Conservation (phyloP, 2,113 vertebrate species). For the Rhinolophus ferrumequinum region DNA sequence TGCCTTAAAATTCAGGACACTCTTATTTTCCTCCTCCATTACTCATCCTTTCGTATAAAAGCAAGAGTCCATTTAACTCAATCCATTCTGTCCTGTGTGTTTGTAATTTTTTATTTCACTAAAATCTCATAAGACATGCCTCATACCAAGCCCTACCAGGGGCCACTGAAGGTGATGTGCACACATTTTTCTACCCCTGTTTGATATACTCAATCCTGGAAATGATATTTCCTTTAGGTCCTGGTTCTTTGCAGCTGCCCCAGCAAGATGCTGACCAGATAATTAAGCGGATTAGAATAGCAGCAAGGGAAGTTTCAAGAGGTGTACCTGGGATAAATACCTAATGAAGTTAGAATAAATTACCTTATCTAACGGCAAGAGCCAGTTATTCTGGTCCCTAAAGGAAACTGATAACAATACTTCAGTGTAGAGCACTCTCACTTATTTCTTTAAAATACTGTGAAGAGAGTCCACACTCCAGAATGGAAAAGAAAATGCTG, state of each 20-base stretch:
- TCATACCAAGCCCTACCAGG: neutral
- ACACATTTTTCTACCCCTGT: neutral
- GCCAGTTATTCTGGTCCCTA: neutral
- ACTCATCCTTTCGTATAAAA: neutral
- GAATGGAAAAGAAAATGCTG: neutral
- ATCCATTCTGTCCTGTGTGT: neutral
- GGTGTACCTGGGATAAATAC: neutral
- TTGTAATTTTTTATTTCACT: neutral
- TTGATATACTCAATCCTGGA: neutral
- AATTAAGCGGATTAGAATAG: neutral
- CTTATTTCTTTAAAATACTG: neutral
- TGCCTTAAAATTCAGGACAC: neutral
- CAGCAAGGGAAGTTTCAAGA: neutral
- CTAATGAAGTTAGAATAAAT: neutral
- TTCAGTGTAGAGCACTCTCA: neutral
- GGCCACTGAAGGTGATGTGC: neutral
- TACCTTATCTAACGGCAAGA: neutral
- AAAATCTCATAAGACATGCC: neutral
- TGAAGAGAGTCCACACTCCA: neutral
- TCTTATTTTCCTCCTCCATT: neutral
- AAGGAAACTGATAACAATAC: neutral
- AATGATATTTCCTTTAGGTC: neutral
- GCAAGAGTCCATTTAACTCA: neutral
- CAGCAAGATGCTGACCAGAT: neutral
- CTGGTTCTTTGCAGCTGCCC: neutral